phyloP scores from a whole-genome alignment of 2,888 invertebrate species.

The Dusona sp. region DNA sequence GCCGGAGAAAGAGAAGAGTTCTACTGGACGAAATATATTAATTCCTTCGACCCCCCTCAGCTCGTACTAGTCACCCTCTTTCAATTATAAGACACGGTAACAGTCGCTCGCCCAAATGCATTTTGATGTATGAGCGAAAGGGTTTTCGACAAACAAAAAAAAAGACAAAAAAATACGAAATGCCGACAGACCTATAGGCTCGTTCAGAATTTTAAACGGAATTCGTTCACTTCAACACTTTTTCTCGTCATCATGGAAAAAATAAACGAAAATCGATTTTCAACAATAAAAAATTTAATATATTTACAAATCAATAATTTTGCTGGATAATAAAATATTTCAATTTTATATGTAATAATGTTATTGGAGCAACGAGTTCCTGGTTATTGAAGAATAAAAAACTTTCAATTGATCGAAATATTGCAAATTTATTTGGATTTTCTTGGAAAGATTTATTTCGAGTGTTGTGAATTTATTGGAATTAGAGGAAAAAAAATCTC shows the following conservation, averaged over 20 bases:
- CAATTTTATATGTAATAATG: not conserved
- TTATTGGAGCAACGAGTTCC: not conserved
- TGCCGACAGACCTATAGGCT: constrained; percentile 31
- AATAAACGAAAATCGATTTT: too few species aligned
- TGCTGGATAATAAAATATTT: too few species aligned
- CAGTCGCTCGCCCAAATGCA: constrained; percentile 37
- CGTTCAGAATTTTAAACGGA: not conserved
- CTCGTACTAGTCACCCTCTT: constrained; percentile 12
- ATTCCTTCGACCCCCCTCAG: constrained; percentile 46
- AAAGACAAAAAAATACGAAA: constrained; percentile 26
- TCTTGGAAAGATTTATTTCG: not conserved
- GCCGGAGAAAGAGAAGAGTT: constrained; percentile 21
- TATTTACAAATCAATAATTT: too few species aligned
- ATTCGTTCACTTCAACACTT: not conserved
- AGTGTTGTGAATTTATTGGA: not conserved
- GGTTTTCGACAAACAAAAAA: constrained; percentile 24
- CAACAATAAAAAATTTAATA: too few species aligned
- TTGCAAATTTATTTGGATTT: not conserved
- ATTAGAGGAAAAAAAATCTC: not conserved
- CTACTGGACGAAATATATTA: constrained; percentile 28
- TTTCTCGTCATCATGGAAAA: not conserved
- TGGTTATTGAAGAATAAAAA: not conserved
- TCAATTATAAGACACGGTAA: constrained; percentile 31
- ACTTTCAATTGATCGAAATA: not conserved
- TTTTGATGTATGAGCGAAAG: constrained; percentile 37